A percentile compares a stretch with the other conserved stretches of the same genome.
phyloP scores from a whole-genome alignment of 2,113 vertebrate genomes.

The Acanthochromis polyacanthus region DNA sequence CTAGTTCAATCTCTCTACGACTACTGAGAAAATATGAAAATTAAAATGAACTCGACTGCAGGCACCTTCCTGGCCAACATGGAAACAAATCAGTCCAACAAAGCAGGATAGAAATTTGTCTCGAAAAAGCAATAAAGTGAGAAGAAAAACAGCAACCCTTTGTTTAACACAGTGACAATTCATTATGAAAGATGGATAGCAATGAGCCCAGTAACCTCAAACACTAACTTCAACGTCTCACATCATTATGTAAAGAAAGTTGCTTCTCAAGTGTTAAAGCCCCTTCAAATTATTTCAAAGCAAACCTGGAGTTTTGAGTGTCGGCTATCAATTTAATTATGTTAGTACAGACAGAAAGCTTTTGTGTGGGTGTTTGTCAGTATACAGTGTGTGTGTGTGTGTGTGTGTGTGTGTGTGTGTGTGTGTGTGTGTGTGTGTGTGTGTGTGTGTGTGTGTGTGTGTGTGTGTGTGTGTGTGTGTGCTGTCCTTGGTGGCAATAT shows the following conservation, averaged over 20 bases:
- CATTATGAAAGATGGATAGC: constrained; percentile 24
- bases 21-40: constrained; percentile 24
- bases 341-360: neutral
- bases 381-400: neutral
- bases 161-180: constrained; percentile 18
- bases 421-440: neutral
- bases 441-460: neutral
- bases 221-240: neutral
- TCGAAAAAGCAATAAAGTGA: constrained; percentile 18
- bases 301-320: constrained; percentile 8
- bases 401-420: constrained; percentile 9
- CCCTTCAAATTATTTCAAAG: constrained; percentile 21
- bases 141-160: constrained; percentile 16
- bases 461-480: neutral
- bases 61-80: constrained; percentile 16
- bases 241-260: constrained; percentile 13
- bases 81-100: constrained; percentile 26
- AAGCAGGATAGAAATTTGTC: constrained; percentile 28
- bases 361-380: constrained; percentile 14
- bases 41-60: constrained; percentile 21
- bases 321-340: neutral
- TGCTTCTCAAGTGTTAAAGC: neutral
- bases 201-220: neutral
- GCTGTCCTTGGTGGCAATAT: neutral
- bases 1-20: constrained; percentile 5